A percentile compares a stretch with the other conserved stretches of the same genome.
Conservation (phyloP, 1,140 invertebrate species). For the Diorhabda elongata region DNA sequence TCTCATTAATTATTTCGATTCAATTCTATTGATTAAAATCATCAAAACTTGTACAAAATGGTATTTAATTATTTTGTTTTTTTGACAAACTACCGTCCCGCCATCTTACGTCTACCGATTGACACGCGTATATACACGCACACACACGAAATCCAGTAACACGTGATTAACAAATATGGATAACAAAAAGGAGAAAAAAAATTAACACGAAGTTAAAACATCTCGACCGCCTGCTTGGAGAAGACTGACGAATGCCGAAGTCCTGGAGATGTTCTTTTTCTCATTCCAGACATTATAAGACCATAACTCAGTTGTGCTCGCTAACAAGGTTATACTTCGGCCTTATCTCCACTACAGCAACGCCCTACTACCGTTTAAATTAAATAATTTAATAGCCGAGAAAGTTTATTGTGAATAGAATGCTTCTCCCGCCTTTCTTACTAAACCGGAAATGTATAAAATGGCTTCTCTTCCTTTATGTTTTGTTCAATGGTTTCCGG, state of each 20-base stretch:
- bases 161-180: background rate
- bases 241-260: conserved; percentile 39
- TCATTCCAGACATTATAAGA: conserved; percentile 47
- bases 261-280: conserved; percentile 42
- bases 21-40: too few relatives aligned
- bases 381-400: conserved; percentile 50
- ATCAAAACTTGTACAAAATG: too few relatives aligned
- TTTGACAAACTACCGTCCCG: background rate
- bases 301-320: conserved; percentile 48
- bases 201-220: conserved; percentile 14
- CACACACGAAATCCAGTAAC: background rate
- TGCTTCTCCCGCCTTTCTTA: conserved; percentile 18
- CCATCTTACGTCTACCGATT: background rate
- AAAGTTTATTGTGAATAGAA: conserved; percentile 51
- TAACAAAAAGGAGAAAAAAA: conserved; percentile 5
- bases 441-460: background rate
- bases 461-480: background rate
- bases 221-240: conserved; percentile 34
- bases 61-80: too few relatives aligned
- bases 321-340: conserved; percentile 47
- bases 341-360: conserved; percentile 39
- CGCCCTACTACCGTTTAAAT: conserved; percentile 42
- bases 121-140: background rate
- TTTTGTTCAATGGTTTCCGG: background rate
- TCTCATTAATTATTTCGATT: too few relatives aligned